Percentiles rank a stretch among this genome's conserved stretches.
Evolutionary conservation across 2,113 vertebrate genomes (phyloP).

Genomic region (Grus americana): DNA sequence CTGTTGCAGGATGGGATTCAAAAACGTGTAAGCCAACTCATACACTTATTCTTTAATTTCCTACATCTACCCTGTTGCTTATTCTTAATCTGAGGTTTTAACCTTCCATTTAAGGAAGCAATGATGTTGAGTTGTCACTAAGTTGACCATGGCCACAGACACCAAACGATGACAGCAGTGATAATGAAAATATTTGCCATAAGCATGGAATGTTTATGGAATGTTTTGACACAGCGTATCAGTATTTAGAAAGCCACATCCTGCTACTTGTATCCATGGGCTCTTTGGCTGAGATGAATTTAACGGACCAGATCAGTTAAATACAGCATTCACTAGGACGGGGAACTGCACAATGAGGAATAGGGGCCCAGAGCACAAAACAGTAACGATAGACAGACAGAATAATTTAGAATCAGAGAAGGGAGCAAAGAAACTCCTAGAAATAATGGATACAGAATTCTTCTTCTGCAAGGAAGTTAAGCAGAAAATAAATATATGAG

Average conservation of each 20-base stretch:
- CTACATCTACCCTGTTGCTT: not conserved
- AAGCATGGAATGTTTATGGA: not conserved
- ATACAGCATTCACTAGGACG: not conserved
- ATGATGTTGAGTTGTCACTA: not conserved
- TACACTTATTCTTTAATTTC: not conserved
- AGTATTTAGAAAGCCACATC: not conserved
- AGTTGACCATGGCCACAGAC: not conserved
- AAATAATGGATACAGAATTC: not conserved
- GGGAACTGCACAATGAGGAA: not conserved
- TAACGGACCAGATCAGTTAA: not conserved
- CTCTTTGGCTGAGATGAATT: not conserved
- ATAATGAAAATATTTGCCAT: not conserved
- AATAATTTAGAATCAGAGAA: not conserved
- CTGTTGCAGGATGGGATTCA: not conserved
- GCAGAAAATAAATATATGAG: not conserved
- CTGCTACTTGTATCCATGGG: not conserved
- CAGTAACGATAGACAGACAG: not conserved
- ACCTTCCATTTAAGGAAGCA: not conserved
- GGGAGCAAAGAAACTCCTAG: not conserved
- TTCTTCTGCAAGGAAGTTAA: not conserved
- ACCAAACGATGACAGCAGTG: not conserved
- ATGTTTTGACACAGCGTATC: not conserved
- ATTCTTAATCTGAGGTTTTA: not conserved
- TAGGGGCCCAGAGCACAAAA: not conserved
- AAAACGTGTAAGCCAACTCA: not conserved